phyloP scores from a whole-genome alignment of 2,888 invertebrate species.

The Lissocephala sabroskyi region DNA sequence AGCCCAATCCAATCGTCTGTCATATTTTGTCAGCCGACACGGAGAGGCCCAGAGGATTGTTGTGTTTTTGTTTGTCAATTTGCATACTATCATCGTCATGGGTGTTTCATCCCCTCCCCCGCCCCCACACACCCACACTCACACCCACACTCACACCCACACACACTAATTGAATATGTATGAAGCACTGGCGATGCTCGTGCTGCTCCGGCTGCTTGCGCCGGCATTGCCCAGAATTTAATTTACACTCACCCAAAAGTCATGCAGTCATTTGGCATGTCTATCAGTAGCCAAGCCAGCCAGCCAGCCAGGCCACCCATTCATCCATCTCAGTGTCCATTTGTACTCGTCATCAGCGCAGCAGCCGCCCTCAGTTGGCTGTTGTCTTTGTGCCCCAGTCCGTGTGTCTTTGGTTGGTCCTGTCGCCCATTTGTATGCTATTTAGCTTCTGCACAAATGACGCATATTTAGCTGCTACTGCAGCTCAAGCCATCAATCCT shows the following conservation, averaged over 20 bases:
- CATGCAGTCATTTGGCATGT: constrained; percentile 65
- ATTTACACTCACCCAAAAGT: constrained; percentile 65
- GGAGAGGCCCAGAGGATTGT: constrained; percentile 2
- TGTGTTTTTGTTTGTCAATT: constrained; percentile 66
- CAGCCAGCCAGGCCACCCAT: constrained; percentile 18
- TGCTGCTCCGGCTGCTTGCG: constrained; percentile 18
- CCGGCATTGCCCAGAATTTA: constrained; percentile 50
- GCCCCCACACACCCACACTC: constrained; percentile 9
- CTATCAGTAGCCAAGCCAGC: constrained; percentile 40
- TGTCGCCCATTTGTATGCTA: constrained; percentile 8
- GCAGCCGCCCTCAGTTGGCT: constrained; percentile 15
- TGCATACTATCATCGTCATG: constrained; percentile 68
- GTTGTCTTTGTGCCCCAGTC: constrained; percentile 7
- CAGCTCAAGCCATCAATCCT: constrained; percentile 60
- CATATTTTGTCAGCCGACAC: constrained; percentile 38
- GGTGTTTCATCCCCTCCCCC: constrained; percentile 51
- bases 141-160: constrained; percentile 19
- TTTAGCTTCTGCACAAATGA: constrained; percentile 53
- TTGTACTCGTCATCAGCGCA: constrained; percentile 51
- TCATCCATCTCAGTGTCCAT: constrained; percentile 37
- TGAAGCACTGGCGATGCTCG: constrained; percentile 46
- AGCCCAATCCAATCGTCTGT: constrained; percentile 37
- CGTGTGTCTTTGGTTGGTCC: neutral
- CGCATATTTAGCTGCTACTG: constrained; percentile 54
- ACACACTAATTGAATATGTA: constrained; percentile 63